These are phyloP conservation scores for Amblyraja radiata DNA, from an alignment of 2,797 vertebrate species.

Conservation along the genomic window DNA sequence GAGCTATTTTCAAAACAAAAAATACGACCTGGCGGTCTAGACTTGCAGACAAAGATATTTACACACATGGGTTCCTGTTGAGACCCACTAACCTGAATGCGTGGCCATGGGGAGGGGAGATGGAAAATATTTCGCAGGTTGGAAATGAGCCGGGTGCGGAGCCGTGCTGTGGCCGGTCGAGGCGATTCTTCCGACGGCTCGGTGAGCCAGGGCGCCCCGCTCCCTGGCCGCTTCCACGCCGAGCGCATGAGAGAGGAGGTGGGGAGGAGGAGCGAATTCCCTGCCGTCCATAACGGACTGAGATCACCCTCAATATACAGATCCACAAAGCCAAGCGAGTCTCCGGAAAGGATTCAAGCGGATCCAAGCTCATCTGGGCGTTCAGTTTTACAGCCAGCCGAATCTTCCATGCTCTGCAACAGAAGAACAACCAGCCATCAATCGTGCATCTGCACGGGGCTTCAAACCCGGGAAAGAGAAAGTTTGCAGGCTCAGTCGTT, in stretches of 20 bases:
- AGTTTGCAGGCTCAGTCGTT: background rate
- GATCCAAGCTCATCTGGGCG: constrained; percentile 12
- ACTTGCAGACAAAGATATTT: background rate
- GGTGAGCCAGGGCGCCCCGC: constrained; percentile 77
- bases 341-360: constrained; percentile 20
- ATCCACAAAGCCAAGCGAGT: constrained; percentile 19
- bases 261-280: constrained; percentile 86
- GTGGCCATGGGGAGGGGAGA: constrained; percentile 84
- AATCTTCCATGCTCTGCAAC: background rate
- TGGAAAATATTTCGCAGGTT: constrained; percentile 84
- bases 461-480: background rate
- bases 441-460: background rate
- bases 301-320: constrained; percentile 28
- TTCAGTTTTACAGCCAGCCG: background rate
- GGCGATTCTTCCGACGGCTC: constrained; percentile 72
- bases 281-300: constrained; percentile 81
- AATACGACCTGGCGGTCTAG: background rate
- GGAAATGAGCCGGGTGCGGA: constrained; percentile 80
- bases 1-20: background rate
- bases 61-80: background rate
- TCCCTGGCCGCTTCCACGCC: constrained; percentile 49
- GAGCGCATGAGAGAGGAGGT: constrained; percentile 63
- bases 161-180: constrained; percentile 68
- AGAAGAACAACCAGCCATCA: background rate
- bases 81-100: constrained; percentile 76